Evolutionary conservation across 2,113 vertebrate species (phyloP), one percentile per base, ranked within the genome.

Genomic region (Casuarius casuarius): DNA sequence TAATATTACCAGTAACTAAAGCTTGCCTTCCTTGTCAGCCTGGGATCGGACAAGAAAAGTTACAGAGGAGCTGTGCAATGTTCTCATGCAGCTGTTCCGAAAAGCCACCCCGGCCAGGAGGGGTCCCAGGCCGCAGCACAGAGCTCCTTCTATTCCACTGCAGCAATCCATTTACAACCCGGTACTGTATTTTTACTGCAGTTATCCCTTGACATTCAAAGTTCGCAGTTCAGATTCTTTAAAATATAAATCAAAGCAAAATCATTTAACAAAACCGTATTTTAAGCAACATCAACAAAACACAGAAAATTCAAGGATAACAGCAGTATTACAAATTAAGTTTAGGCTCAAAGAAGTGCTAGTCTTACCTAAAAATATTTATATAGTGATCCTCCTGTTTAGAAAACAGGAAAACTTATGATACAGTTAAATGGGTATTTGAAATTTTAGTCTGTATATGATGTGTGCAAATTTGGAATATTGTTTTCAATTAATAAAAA

Each of bases 211-310:
- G 42, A 70, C 3, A 10, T 13, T n/a, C 76, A 42, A 35, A 58
- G 17, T 10, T 77, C 66, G 89, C 11, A 84, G 75, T 75, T 72
- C 21, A 52, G 6, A 40, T 12, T 2, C 23, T 48, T 87, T 48
- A 76, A 84, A 92, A 85, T 8, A 65, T 12, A 90, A 95, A 86
- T 33, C 25, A 70, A 95, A 82, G 26, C 22, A 90, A 84, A 76
- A 63, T 0, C 14, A 51, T 22, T n/a, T 44, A 68, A 77, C 17
- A 4, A 90, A 95, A 87, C 42, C 40, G 3, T 23, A 67, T 78
- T 56, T 58, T 40, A 29, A 71, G 26, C 9, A 78, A 71, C 16
- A 81, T 46, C 11, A 87, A 28, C 17, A 89, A 84, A 91, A 63
- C 0, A 11, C 29, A 82, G 67, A 92, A 90, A 86, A 88, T 14